Conservation (phyloP, 1,140 invertebrate genomes). For the Diuraphis noxia region DNA sequence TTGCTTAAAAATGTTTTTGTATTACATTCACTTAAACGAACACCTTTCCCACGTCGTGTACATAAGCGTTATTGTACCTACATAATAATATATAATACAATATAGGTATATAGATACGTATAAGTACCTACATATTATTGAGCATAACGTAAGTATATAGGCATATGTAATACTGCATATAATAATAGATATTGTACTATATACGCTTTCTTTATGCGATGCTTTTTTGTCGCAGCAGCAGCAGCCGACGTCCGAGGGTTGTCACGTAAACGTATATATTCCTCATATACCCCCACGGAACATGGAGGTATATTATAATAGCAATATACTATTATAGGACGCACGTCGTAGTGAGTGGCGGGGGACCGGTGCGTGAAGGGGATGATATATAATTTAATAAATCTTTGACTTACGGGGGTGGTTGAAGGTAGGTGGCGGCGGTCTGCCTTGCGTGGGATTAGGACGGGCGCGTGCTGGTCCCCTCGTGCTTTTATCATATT, state of each 20-base stretch:
- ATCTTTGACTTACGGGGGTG: background rate
- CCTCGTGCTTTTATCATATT: background rate
- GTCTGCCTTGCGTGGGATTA: background rate
- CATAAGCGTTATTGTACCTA: no score
- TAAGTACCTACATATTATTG: no score
- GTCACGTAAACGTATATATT: background rate
- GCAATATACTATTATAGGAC: background rate
- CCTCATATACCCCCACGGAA: background rate
- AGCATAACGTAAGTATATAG: no score
- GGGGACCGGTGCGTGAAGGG: no score
- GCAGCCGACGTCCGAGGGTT: background rate
- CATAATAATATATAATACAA: no score
- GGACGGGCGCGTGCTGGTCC: background rate
- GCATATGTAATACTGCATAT: no score
- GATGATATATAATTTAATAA: background rate
- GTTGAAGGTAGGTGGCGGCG: no score
- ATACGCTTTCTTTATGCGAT: background rate
- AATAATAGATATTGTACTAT: background rate
- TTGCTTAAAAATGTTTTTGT: background rate
- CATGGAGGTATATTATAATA: background rate
- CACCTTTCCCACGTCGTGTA: background rate
- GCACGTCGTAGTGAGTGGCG: background rate
- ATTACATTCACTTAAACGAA: background rate
- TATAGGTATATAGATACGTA: no score
- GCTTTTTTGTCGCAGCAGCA: background rate